These are phyloP conservation scores for Shinisaurus crocodilurus DNA, from an alignment of 2,113 vertebrate genomes.

Conservation along the genomic window DNA sequence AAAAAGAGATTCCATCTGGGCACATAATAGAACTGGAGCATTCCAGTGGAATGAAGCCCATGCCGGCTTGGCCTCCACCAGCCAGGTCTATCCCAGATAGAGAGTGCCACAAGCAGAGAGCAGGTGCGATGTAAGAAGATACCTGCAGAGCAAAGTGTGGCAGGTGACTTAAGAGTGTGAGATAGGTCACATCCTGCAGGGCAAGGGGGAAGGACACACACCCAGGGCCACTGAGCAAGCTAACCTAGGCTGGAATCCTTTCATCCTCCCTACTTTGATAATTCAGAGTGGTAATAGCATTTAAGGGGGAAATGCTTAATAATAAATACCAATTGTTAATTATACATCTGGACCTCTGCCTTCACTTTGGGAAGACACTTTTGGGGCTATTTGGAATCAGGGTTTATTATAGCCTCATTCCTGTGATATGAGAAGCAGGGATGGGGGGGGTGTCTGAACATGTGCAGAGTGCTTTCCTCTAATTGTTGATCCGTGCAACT, in stretches of 20 bases:
- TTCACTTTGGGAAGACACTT: neutral
- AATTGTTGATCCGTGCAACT: neutral
- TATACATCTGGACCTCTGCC: neutral
- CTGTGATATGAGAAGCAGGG: neutral
- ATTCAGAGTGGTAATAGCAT: too few species aligned
- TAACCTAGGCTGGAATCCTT: neutral
- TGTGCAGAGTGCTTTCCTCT: neutral
- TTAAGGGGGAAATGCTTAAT: too few species aligned
- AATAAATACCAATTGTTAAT: neutral
- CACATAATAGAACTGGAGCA: neutral
- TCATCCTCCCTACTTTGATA: too few species aligned
- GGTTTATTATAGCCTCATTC: neutral
- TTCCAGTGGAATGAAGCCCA: neutral
- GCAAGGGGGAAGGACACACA: neutral
- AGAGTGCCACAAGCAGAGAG: too few species aligned
- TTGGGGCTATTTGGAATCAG: neutral
- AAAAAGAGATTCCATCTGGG: neutral
- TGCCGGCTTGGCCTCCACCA: too few species aligned
- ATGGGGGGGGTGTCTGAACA: neutral
- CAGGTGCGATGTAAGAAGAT: too few species aligned
- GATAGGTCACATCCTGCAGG: neutral
- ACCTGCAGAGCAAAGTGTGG: neutral
- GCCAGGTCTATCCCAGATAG: neutral
- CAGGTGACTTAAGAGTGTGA: neutral
- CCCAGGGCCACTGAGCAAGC: neutral